These are phyloP conservation scores for Drosophila repleta DNA, from an alignment of 1,140 invertebrate species.

Conservation along the genomic window DNA sequence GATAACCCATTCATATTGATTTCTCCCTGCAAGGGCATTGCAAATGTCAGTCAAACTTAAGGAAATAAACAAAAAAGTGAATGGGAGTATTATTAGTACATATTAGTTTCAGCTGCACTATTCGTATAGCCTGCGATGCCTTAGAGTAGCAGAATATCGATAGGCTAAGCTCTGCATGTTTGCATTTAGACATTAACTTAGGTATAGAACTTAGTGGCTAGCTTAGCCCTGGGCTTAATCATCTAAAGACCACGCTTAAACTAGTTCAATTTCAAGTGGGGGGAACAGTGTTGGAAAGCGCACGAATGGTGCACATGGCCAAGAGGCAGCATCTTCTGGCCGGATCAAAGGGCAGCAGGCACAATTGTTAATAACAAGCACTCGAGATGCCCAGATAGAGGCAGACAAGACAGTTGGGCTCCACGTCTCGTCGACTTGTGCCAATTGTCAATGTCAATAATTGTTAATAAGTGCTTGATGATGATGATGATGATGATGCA, in stretches of 20 bases:
- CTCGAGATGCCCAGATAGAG: conserved; percentile 41
- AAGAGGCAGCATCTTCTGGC: background rate
- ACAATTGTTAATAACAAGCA: conserved; percentile 50
- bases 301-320: background rate
- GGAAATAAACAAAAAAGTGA: background rate
- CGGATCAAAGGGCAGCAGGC: conserved; percentile 33
- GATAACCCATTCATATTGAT: background rate
- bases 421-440: conserved; percentile 32
- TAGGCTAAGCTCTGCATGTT: conserved; percentile 11
- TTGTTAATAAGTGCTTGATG: conserved; percentile 68
- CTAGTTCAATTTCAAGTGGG: too few relatives aligned
- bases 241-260: background rate
- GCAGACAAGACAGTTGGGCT: conserved; percentile 26
- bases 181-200: conserved; percentile 18
- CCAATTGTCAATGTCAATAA: conserved; percentile 81
- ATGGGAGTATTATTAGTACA: background rate
- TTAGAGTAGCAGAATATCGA: background rate
- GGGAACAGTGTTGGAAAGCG: background rate
- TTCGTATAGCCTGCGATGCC: background rate
- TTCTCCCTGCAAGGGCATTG: background rate
- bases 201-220: conserved; percentile 28
- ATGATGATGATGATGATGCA: conserved; percentile 48
- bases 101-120: conserved; percentile 6
- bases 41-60: background rate
- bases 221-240: conserved; percentile 26